Base-by-base conservation (phyloP, 23 tunicate species). In the Halocynthia aurantium region DNA sequence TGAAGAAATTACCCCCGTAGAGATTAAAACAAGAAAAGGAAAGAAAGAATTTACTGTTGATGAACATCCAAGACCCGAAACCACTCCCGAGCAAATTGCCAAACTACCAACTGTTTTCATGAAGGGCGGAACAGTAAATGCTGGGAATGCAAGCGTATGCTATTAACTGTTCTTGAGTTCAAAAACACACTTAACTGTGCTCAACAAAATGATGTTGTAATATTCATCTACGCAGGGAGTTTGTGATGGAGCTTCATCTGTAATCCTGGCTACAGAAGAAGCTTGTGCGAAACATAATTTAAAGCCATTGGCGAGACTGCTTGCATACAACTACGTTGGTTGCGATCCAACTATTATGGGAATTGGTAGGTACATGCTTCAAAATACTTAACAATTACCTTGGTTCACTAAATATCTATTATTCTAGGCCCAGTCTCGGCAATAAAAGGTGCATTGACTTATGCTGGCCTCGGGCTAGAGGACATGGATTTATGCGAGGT, bases 61-160 rank as follows among this genome's bases (percentile, higher is more conserved):
- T 76, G 99, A 96, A 60, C 99, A 96, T 70, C 96, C 99, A 7
- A 63, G 96, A 22, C 99, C 99, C 13, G 77, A 81, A 6, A 88
- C 84, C 8, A 96, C 99, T 7, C 71, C 84, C 31, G 99, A 96
- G 62, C 96, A 96, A 75, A 81, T 96, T 22, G 87, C 91, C 21
- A 89, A 87, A 82, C 83, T 96, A 18, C 91, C 92, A 58, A 81
- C 93, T 8, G 99, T 96, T 52, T 96, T 96, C 57, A 89, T 86
- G 57, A 96, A 96, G 61, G 84, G 73, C 19, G 99, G 99, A 13
- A 90, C 99, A 67, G 99, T 96, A 21, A 73, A 85, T 12, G 99
- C 99, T 19, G 99, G 99, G 78, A 96, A 96, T 85, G 99, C 99
- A 6, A 89, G 96, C 70, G 98, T 92, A 69, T 77, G 98, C 74